phyloP scores from a whole-genome alignment of 2,113 vertebrate species.

The Raja brachyura region DNA sequence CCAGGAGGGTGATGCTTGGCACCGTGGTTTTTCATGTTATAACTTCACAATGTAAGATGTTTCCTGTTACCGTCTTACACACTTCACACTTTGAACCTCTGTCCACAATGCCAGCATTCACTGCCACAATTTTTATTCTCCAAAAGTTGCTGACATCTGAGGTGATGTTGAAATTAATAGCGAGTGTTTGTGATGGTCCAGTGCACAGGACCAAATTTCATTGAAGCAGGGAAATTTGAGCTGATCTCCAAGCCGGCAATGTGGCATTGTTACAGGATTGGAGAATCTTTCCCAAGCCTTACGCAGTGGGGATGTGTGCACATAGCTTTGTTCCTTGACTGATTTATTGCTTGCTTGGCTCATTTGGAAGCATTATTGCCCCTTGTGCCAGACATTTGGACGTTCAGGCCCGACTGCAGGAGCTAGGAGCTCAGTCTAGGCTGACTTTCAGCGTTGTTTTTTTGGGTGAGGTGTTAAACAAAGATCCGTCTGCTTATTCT shows the following conservation, averaged over 20 bases:
- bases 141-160: background rate
- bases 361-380: background rate
- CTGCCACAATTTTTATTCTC: background rate
- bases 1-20: background rate
- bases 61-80: background rate
- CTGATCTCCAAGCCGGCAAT: background rate
- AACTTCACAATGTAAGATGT: background rate
- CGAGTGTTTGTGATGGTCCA: conserved; percentile 17
- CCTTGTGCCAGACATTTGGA: background rate
- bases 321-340: background rate
- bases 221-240: conserved; percentile 12
- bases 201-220: conserved; percentile 10
- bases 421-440: background rate
- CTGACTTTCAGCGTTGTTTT: background rate
- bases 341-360: background rate
- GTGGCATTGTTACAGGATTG: background rate
- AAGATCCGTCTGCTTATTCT: background rate
- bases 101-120: background rate
- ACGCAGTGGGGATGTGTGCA: background rate
- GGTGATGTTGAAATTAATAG: conserved; percentile 24
- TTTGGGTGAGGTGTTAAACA: background rate
- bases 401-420: background rate
- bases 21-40: background rate
- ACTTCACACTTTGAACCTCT: background rate
- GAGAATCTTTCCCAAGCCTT: background rate